Base-by-base conservation (phyloP, 2,797 vertebrate genomes). In the Eulemur mongoz region DNA sequence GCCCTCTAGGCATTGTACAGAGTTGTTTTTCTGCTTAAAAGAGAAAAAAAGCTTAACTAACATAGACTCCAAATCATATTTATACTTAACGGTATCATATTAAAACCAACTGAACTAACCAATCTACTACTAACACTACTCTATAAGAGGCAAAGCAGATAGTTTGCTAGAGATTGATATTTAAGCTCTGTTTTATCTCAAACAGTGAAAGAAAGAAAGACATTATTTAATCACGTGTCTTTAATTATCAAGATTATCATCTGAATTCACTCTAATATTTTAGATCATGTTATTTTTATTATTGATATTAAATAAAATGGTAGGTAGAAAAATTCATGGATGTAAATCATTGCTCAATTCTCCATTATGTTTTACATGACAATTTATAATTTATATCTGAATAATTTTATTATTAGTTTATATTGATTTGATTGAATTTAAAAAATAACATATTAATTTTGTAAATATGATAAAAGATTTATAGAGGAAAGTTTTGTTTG, bases 401-500 rank as follows among this genome's bases (percentile, higher is more conserved):
- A 87, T 78, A 72, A 1, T 45, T 89, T 69, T 59, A 32, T 88
- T 82, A 69, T 92, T 87, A 90, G 13, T 10, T 82, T 88, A 73
- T 35, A 50, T 6, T 89, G 9, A 35, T 48, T 79, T 75, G 54
- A 20, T 48, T 80, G 54, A 38, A 78, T 87, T 93, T 91, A 63
- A 48, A 97, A 52, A 50, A 78, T 30, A 93, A 27, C 59, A 17
- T 61, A 87, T 4, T 87, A 81, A 83, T 79, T 91, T 94, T 9
- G 23, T 40, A 96, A 95, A 57, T 63, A 52, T 4, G 5, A 89
- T 30, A 32, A 75, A 22, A 95, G n/a, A 78, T 82, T 95, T 73
- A 84, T 75, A 93, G 7, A 23, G 73, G 84, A 1, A n/a, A 35
- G 48, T 95, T 95, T 89, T 87, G 27, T 38, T 94, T 93, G 50